Conservation (phyloP, 2,888 invertebrate species). For the Dryocosmus kuriphilus region DNA sequence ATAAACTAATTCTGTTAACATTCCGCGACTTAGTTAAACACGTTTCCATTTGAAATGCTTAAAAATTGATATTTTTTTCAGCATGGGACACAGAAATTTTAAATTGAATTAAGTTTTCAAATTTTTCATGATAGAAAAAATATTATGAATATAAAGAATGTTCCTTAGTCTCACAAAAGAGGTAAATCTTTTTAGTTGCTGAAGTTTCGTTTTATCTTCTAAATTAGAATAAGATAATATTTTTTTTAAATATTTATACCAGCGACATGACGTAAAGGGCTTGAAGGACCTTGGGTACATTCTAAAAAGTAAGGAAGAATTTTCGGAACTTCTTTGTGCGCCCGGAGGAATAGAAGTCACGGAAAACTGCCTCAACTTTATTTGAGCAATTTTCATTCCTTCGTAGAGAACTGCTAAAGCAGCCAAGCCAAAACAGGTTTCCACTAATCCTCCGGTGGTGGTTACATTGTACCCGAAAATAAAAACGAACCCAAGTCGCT, state of each 20-base stretch:
- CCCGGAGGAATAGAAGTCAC: slow-evolving; percentile 71
- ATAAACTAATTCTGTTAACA: too few species aligned
- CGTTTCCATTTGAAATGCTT: too few species aligned
- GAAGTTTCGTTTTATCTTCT: too few species aligned
- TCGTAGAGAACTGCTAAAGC: slow-evolving; percentile 83
- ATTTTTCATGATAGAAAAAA: too few species aligned
- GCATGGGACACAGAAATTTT: too few species aligned
- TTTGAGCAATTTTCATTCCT: slow-evolving; percentile 79
- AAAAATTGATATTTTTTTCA: too few species aligned
- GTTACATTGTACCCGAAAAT: slow-evolving; percentile 82
- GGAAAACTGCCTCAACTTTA: slow-evolving; percentile 76
- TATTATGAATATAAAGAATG: neutral
- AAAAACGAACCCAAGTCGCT: slow-evolving; percentile 82
- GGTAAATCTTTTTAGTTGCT: too few species aligned
- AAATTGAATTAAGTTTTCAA: too few species aligned
- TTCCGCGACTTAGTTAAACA: too few species aligned
- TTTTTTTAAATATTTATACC: slow-evolving; percentile 62
- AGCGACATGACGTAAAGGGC: slow-evolving; percentile 52
- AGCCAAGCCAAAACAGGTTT: slow-evolving; percentile 81
- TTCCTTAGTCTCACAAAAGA: neutral
- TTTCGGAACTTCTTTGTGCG: slow-evolving; percentile 75
- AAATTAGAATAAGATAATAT: neutral
- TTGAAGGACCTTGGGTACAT: slow-evolving; percentile 57
- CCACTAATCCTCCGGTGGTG: slow-evolving; percentile 78
- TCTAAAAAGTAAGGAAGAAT: slow-evolving; percentile 76